These are phyloP conservation scores for Nothocercus julius DNA, from an alignment of 2,113 vertebrate species.

Conservation along the genomic window DNA sequence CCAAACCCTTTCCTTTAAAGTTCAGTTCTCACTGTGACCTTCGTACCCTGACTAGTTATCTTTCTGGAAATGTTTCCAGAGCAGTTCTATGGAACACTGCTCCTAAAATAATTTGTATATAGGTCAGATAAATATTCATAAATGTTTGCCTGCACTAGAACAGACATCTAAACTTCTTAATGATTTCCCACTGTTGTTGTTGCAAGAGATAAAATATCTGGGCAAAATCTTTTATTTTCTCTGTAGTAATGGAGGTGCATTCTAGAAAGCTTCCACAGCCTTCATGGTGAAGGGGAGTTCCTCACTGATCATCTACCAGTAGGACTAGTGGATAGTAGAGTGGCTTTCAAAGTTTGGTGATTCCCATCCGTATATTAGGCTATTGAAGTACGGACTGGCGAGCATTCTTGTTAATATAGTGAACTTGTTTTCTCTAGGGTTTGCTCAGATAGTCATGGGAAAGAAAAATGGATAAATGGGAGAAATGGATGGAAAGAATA, in stretches of 20 bases:
- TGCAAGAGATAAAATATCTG: not conserved
- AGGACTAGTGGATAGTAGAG: not conserved
- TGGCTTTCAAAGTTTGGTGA: not conserved
- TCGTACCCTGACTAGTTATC: constrained; percentile 58
- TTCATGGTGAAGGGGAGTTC: not conserved
- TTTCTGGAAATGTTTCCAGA: constrained; percentile 58
- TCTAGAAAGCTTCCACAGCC: not conserved
- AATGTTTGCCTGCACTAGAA: not conserved
- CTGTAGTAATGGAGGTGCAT: not conserved
- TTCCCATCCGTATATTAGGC: not conserved
- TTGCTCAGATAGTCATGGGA: not conserved
- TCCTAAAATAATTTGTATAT: constrained; percentile 38
- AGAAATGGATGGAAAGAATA: not conserved
- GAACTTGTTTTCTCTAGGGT: not conserved
- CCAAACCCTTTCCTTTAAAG: constrained; percentile 67
- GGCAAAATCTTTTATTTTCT: not conserved
- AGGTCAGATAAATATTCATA: constrained; percentile 51
- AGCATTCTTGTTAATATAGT: not conserved
- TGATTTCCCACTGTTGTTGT: not conserved
- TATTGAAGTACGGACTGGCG: not conserved
- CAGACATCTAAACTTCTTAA: not conserved
- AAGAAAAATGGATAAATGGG: not conserved
- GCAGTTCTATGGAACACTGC: constrained; percentile 25
- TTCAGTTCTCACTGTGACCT: constrained; percentile 62
- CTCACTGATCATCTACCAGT: not conserved